Evolutionary conservation across 2,888 invertebrate genomes (phyloP), one percentile per base, ranked within the genome.

Genomic region (Noctua fimbriata): DNA sequence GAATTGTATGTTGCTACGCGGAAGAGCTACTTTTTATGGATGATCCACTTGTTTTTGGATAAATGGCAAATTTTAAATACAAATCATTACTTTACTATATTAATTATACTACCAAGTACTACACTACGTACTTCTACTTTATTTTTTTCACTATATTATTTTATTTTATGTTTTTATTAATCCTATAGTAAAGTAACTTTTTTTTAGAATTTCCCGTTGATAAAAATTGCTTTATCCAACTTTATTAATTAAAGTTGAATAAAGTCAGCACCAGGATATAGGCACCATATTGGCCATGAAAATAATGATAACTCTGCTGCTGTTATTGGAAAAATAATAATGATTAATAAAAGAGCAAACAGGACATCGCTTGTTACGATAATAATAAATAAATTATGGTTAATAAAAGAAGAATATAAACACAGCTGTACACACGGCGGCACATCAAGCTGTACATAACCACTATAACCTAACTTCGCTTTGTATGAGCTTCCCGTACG

Each of bases 291-390:
- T 14, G 14, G 5, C 14, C 28, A 52, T 65, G 28, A 49, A 28
- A n/a, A 47, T n/a, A 32, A 32, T 21, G 21, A 52, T 52, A 32
- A 7, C 32, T 5, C 2, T 18, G 12, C 21, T 1, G 0, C 12
- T 18, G 9, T 32, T 32, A 69, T 32, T 36, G 16, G 0, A 49
- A 70, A 36, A 60, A 60, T n/a, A 36, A 75, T 70, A 18, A 67
- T 60, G 0, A 44, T 7, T 6, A 16, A 21, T 58, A 36, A 66
- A 60, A 41, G 21, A 41, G 28, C 18, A 69, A 72, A 76, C 70
- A 83, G 55, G 73, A 63, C 24, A 32, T 71, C 1, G 21, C 14
- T 47, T 4, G 49, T 52, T 16, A 81, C n/a, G 21, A 60, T 78
- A 41, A 67, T 63, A 67, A 76, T 52, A 28, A 76, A 76, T 76